Percentiles rank a stretch among this genome's conserved stretches.
These are phyloP conservation scores for Rapana venosa DNA, from an alignment of 2,888 invertebrate species.

Conservation along the genomic window DNA sequence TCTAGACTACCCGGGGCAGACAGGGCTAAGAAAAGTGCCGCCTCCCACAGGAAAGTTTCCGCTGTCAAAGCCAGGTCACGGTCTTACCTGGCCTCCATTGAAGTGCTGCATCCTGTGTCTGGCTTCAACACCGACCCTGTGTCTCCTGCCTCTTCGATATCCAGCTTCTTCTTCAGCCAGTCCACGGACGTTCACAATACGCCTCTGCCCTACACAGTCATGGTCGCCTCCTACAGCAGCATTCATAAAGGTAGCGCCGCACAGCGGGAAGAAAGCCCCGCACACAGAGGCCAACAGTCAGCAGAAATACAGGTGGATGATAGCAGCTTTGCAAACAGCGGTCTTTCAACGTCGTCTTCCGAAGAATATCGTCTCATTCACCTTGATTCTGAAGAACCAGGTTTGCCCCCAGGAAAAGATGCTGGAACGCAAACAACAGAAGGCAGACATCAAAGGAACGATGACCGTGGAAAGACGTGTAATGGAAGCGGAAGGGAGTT, in stretches of 20 bases:
- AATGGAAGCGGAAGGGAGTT: too few species aligned
- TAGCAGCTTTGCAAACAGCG: neutral
- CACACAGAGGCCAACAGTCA: too few species aligned
- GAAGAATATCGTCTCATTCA: neutral
- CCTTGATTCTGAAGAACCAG: neutral
- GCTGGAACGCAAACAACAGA: neutral
- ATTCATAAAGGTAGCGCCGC: neutral
- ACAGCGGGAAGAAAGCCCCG: neutral
- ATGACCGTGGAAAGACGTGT: neutral
- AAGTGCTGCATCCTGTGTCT: neutral
- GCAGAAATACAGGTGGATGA: neutral
- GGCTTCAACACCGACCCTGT: neutral
- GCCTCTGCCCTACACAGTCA: neutral
- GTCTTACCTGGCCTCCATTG: conserved; percentile 6
- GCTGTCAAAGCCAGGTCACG: neutral
- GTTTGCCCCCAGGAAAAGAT: neutral
- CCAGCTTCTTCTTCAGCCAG: conserved; percentile 15
- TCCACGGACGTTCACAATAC: neutral
- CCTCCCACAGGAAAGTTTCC: neutral
- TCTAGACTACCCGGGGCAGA: too few species aligned
- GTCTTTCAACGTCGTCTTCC: neutral
- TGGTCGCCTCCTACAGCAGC: conserved; percentile 6
- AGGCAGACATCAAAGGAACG: neutral
- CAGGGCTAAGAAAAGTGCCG: neutral
- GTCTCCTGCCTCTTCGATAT: neutral